phyloP scores from a whole-genome alignment of 2,888 invertebrate species.

The Cremastobaeus sp. region DNA sequence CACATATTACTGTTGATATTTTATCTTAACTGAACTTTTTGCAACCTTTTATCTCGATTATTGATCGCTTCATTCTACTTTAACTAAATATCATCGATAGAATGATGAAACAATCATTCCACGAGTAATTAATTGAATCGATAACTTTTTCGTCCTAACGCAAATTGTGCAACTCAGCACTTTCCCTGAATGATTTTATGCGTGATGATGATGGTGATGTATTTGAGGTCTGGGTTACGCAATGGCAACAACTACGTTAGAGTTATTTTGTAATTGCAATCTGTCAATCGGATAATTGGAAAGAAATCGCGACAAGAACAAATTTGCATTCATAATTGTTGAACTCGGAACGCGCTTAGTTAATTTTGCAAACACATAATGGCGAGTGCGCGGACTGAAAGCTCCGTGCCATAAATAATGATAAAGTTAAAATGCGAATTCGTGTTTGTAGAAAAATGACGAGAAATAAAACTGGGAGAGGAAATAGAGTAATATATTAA shows the following conservation, averaged over 20 bases:
- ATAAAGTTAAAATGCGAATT: constrained; percentile 10
- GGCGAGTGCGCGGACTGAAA: constrained; percentile 7
- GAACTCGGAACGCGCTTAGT: constrained; percentile 17
- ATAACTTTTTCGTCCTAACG: constrained; percentile 11
- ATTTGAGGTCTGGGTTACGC: constrained; percentile 20
- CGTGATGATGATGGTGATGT: constrained; percentile 13
- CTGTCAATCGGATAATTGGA: constrained; percentile 21
- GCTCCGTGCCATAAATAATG: constrained; percentile 21
- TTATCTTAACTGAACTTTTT: no score
- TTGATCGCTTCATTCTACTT: no score
- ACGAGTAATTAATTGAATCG: constrained; percentile 18
- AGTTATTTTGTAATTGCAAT: constrained; percentile 31
- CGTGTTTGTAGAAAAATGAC: constrained; percentile 2
- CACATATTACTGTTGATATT: no score
- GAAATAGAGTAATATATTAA: constrained; percentile 38
- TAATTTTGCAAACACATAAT: constrained; percentile 27
- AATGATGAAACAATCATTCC: constrained; percentile 28
- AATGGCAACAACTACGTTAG: constrained; percentile 20
- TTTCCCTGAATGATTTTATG: constrained; percentile 32
- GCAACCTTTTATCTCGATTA: no score
- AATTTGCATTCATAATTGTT: constrained; percentile 40
- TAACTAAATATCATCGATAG: not conserved
- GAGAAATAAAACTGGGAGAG: constrained; percentile 8
- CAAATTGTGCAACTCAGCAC: constrained; percentile 24
- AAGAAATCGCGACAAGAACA: constrained; percentile 26